Conservation (phyloP, 2,888 invertebrate genomes). For the Branchipolynoe longqiensis region DNA sequence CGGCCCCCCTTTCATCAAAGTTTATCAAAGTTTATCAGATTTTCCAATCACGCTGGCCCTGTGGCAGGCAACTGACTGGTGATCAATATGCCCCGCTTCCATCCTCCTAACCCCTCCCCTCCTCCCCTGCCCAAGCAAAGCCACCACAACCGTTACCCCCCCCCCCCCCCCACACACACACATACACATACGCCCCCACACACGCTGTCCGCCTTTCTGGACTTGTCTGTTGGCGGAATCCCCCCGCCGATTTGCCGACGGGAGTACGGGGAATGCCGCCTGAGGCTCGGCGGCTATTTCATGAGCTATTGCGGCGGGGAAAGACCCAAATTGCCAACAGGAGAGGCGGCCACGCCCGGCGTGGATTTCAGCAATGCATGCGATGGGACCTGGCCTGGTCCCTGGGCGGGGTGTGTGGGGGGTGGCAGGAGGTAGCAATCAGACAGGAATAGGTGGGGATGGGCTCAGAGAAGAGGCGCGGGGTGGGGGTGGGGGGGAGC, state of each 20-base stretch:
- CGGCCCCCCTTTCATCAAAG: conserved; percentile 39
- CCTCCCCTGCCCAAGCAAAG: not conserved
- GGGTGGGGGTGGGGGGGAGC: not conserved
- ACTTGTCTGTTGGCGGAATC: conserved; percentile 40
- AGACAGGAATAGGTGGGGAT: not conserved
- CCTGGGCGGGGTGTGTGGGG: conserved; percentile 2
- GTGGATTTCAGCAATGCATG: conserved; percentile 42
- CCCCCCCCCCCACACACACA: too few species aligned
- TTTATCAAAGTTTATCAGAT: conserved; percentile 49
- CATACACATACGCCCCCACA: too few species aligned
- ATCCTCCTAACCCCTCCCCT: not conserved
- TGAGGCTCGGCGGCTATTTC: conserved; percentile 29
- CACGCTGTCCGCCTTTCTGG: not conserved
- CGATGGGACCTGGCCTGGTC: conserved; percentile 42
- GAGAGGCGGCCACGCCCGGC: conserved; percentile 34
- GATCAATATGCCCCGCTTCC: conserved; percentile 2
- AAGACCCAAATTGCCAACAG: conserved; percentile 32
- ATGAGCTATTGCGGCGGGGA: conserved; percentile 44
- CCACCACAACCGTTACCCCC: not conserved
- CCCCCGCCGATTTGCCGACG: conserved; percentile 26
- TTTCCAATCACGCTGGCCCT: conserved; percentile 45
- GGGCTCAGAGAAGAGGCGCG: not conserved
- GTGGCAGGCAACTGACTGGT: conserved; percentile 3
- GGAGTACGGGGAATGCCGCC: not conserved
- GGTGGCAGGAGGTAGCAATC: not conserved